Evolutionary conservation across 2,113 vertebrate species (phyloP).

Genomic region (Silurus meridionalis): DNA sequence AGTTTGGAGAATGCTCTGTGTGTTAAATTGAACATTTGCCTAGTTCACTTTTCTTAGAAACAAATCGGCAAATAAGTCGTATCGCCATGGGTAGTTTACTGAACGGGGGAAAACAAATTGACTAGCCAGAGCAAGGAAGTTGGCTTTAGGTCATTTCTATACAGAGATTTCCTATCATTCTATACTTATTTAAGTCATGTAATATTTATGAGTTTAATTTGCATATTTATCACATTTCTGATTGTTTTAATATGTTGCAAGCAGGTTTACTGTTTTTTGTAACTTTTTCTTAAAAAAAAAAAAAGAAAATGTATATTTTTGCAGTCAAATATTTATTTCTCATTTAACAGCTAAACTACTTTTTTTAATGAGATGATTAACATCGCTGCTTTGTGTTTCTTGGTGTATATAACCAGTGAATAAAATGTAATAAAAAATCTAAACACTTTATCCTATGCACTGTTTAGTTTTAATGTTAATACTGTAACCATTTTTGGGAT

Average conservation of each 20-base stretch:
- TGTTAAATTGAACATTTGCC: conserved; percentile 3
- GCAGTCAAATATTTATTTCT: conserved; percentile 17
- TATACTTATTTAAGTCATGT: conserved; percentile 18
- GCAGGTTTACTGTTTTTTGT: not conserved
- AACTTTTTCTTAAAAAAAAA: conserved; percentile 9
- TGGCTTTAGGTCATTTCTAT: not conserved
- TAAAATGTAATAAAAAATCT: not conserved
- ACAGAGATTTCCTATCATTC: not conserved
- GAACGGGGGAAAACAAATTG: not conserved
- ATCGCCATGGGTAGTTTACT: conserved; percentile 22
- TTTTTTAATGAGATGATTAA: not conserved
- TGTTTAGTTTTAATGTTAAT: not conserved
- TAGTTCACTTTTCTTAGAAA: conserved; percentile 10
- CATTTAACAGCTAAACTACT: not conserved
- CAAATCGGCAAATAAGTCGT: conserved; percentile 32
- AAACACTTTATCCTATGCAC: not conserved
- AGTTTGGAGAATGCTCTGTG: conserved; percentile 1
- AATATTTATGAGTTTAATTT: conserved; percentile 35
- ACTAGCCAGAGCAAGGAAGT: no score
- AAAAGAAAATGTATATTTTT: conserved; percentile 50
- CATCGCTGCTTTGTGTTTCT: not conserved
- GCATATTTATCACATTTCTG: conserved; percentile 38
- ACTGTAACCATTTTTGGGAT: not conserved
- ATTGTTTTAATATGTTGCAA: not conserved
- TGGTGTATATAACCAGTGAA: not conserved